Evolutionary conservation across 2,797 vertebrate species (phyloP), one percentile per base, ranked within the genome.

Genomic region (Clamator glandarius): DNA sequence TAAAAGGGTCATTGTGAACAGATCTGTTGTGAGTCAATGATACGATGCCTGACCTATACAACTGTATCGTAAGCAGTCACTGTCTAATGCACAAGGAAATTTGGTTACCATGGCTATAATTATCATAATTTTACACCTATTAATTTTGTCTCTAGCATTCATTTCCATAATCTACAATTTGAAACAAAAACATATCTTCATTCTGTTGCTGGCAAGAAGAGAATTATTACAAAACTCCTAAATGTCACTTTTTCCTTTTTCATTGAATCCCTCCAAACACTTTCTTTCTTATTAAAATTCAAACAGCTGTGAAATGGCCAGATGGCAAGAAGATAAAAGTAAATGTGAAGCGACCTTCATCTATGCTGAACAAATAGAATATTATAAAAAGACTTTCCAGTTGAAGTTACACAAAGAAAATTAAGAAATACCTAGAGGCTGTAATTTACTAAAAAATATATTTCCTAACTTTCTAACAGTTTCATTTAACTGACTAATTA

Each of bases 401-500:
- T 23, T 95, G 80, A 97, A 97, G 89, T 96, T 96, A 96, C 88
- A 96, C 85, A 97, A 95, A 97, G 88, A 79, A 97, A 98, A 98
- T 98, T 97, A 97, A 97, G 96, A 96, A 97, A 97, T 87, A 95
- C 97, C 94, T 97, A 95, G 39, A 69, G 96, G 97, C 93, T 96
- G 96, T 96, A 97, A 98, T 97, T 97, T 97, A 97, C 84, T 96
- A 95, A 86, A 97, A 97, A 97, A 96, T 97, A 96, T 84, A 72
- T 95, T 97, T 97, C 84, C 92, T 96, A 96, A 96, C 96, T 97
- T 97, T 97, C 93, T 97, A 94, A 96, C 95, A 97, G 80, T 98
- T 97, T 97, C 95, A 98, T 97, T 98, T 98, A 97, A 96, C 84
- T 96, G 83, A 96, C 96, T 98, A 97, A 98, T 98, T 98, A 97